Evolutionary conservation across 35 echinoderm and acorn worm species (phyloP).

Genomic region (Apostichopus japonicus): DNA sequence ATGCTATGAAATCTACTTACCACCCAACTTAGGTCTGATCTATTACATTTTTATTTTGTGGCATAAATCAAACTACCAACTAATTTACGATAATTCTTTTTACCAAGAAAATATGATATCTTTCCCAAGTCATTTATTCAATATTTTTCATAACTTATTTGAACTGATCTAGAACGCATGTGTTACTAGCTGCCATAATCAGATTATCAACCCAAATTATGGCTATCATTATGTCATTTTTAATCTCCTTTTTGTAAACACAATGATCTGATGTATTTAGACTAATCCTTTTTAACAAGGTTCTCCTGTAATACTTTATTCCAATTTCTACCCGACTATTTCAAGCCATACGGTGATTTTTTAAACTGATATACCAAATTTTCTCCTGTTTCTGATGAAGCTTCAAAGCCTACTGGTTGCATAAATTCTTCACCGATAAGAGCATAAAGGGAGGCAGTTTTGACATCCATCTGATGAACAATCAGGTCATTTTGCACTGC

Average conservation of each 20-base stretch:
- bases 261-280: constrained; percentile 11
- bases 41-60: constrained; percentile 16
- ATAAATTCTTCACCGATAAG: constrained; percentile 65
- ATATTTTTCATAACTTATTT: background rate
- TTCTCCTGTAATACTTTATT: constrained; percentile 59
- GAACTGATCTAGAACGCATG: background rate
- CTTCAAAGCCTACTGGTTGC: constrained; percentile 26
- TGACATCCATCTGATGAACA: constrained; percentile 74
- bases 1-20: constrained; percentile 56
- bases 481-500: constrained; percentile 25
- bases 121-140: background rate
- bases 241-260: constrained; percentile 20
- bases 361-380: constrained; percentile 60
- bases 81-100: background rate
- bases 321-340: constrained; percentile 70
- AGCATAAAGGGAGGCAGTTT: constrained; percentile 70
- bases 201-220: constrained; percentile 56
- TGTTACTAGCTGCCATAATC: background rate
- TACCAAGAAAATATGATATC: constrained; percentile 30
- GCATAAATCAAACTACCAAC: background rate
- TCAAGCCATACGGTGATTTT: constrained; percentile 66
- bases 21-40: constrained; percentile 63
- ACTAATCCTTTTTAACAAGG: constrained; percentile 9
- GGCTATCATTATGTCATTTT: constrained; percentile 12
- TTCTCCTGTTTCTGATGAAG: background rate